Conservation (phyloP, 2,113 vertebrate genomes). For the Hiodon alosoides region DNA sequence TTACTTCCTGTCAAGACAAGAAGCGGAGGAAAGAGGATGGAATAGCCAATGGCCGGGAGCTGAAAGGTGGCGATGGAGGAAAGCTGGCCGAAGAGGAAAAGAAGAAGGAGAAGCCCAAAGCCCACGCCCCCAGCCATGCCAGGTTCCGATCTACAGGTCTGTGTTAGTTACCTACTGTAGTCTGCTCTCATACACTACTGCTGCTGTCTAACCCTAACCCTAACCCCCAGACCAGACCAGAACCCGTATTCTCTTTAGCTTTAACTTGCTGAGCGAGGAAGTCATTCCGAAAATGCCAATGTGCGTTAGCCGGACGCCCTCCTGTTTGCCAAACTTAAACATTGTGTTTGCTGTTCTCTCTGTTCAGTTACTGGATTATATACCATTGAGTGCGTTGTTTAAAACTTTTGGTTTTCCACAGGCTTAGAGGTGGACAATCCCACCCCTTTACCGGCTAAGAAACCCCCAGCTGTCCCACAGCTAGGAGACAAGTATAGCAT, state of each 20-base stretch:
- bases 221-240: slow-evolving; percentile 79
- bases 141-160: slow-evolving; percentile 90
- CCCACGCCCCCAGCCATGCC: slow-evolving; percentile 83
- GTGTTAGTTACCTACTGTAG: not conserved
- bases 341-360: not conserved
- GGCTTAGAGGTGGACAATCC: slow-evolving; percentile 83
- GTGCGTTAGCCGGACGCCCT: not conserved
- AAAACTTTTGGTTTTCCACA: slow-evolving; percentile 32
- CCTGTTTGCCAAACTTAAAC: not conserved
- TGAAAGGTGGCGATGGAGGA: slow-evolving; percentile 54
- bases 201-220: not conserved
- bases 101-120: slow-evolving; percentile 88
- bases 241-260: not conserved
- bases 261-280: no score
- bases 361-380: not conserved
- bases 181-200: not conserved
- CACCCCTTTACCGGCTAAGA: slow-evolving; percentile 70
- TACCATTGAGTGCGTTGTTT: not conserved
- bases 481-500: slow-evolving; percentile 86
- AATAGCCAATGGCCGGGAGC: slow-evolving; percentile 56
- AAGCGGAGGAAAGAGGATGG: slow-evolving; percentile 80
- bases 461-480: slow-evolving; percentile 56
- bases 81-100: slow-evolving; percentile 76
- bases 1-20: slow-evolving; percentile 64
- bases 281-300: not conserved